These are phyloP conservation scores for Myzus persicae DNA, from an alignment of 1,140 invertebrate species.

Conservation along the genomic window DNA sequence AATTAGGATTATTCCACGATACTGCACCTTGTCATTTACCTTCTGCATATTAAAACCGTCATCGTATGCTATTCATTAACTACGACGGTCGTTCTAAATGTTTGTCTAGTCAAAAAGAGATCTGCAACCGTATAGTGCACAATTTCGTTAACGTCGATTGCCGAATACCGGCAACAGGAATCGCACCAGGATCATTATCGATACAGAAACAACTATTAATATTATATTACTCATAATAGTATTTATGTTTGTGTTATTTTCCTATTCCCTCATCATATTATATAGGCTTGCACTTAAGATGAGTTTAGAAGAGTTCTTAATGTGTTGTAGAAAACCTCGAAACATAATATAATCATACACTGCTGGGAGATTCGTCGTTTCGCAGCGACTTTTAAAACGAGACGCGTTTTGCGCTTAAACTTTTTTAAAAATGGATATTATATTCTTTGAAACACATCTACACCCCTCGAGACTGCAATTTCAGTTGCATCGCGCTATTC, in stretches of 20 bases:
- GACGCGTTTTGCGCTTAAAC: not conserved
- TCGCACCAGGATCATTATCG: not conserved
- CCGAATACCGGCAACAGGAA: not conserved
- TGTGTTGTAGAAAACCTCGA: not conserved
- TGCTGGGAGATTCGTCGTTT: not conserved
- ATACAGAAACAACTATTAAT: not conserved
- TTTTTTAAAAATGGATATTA: not conserved
- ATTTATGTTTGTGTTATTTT: not conserved
- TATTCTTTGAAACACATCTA: not conserved
- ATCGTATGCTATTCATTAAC: not conserved
- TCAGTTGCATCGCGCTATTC: not conserved
- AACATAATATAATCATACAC: not conserved
- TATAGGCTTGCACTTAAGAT: not conserved
- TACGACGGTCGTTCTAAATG: too few species aligned
- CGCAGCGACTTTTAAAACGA: not conserved
- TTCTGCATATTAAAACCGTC: not conserved
- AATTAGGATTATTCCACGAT: not conserved
- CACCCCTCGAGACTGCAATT: not conserved
- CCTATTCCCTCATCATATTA: not conserved
- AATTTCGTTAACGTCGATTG: not conserved
- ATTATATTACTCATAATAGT: not conserved
- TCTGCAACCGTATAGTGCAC: too few species aligned
- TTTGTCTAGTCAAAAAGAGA: too few species aligned
- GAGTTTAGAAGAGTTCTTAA: not conserved
- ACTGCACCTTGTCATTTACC: not conserved